Evolutionary conservation across 2,888 invertebrate genomes (phyloP), one percentile per base, ranked within the genome.

Genomic region (Helicoverpa assulta): DNA sequence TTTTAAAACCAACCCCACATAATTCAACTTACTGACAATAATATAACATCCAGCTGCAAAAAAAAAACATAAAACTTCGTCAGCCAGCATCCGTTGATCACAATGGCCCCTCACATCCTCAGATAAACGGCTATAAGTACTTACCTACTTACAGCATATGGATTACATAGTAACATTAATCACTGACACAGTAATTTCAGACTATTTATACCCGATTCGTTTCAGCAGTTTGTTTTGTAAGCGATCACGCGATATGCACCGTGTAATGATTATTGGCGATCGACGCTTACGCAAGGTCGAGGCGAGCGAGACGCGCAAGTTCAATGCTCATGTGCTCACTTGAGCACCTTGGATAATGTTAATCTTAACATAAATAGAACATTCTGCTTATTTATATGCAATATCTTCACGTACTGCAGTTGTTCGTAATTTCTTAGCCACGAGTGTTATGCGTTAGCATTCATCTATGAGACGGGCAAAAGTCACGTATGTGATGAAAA

Each of bases 201-300:
- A 53, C 57, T 60, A 69, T 74, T 65, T 70, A 75, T 71, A 77
- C 53, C 66, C 47, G 68, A 75, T 79, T 83, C 70, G 79, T 79
- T 83, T 75, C 78, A 83, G 76, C 61, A 52, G 66, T 67, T 74
- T 75, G 68, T 84, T 78, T 73, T 81, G 70, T 75, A 79, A 70
- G 68, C 73, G 70, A 72, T 84, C 84, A 84, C 84, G 84, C 84
- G 81, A 84, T 72, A 71, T 66, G 67, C 72, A 65, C 55, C 53
- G 70, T 74, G 16, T 59, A 54, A 52, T 60, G 60, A 72, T 82
- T 71, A 74, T 67, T 62, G 60, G 55, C 62, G 78, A 66, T 54
- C 75, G 62, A 52, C 68, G 74, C 72, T 66, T 69, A 70, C 81
- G 83, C 88, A 90, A 90, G 90, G 90, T 89, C 89, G 88, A 89